phyloP scores from a whole-genome alignment of 2,888 invertebrate genomes.

The Tetragonisca angustula region DNA sequence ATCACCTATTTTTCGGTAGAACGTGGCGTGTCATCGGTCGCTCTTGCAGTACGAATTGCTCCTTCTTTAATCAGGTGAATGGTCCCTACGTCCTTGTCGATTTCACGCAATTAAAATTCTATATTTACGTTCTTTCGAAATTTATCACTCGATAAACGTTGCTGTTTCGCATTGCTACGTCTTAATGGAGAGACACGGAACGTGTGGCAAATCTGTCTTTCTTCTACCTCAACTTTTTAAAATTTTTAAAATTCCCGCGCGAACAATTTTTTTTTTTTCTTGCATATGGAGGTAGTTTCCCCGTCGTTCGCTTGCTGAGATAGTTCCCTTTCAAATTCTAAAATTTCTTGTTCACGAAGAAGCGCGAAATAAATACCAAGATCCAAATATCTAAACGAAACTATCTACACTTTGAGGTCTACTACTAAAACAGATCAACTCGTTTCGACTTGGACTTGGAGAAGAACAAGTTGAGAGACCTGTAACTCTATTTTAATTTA shows the following conservation, averaged over 20 bases:
- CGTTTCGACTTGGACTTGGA: too few species aligned
- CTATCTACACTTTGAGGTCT: not conserved
- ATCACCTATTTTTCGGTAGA: constrained; percentile 33
- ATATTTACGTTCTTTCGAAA: constrained; percentile 2
- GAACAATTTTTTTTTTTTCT: not conserved
- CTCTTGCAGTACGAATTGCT: not conserved
- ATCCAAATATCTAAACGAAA: not conserved
- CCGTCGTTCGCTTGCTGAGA: not conserved
- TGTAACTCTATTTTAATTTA: too few species aligned
- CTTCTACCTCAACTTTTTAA: too few species aligned
- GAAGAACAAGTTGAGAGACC: too few species aligned
- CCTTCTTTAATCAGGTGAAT: not conserved
- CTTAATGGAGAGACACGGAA: not conserved
- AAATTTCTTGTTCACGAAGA: not conserved
- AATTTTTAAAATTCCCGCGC: too few species aligned
- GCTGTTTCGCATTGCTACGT: too few species aligned
- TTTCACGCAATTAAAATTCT: not conserved
- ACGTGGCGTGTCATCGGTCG: not conserved
- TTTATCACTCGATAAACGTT: not conserved
- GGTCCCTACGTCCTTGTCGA: not conserved
- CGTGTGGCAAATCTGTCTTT: too few species aligned
- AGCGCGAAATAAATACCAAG: not conserved
- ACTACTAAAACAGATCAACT: too few species aligned
- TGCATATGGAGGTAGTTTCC: not conserved
- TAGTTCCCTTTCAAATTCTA: not conserved